Conservation (phyloP, 2,888 invertebrate species). For the Malachius bipustulatus region DNA sequence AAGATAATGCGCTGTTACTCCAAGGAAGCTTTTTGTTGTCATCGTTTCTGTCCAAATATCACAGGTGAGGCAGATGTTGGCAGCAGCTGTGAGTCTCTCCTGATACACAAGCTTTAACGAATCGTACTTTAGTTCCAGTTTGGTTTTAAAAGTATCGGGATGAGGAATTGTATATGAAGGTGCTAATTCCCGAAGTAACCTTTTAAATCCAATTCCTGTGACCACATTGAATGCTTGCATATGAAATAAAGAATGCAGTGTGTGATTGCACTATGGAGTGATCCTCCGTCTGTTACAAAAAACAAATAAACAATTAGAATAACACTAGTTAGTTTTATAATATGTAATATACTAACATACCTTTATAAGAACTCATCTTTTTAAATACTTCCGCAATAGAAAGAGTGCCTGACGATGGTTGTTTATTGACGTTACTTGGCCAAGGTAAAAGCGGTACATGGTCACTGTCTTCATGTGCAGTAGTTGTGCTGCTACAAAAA, state of each 20-base stretch:
- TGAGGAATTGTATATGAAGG: slow-evolving; percentile 18
- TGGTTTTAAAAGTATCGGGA: slow-evolving; percentile 17
- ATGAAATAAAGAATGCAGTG: slow-evolving; percentile 20
- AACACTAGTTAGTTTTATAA: not conserved
- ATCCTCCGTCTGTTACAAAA: slow-evolving; percentile 1
- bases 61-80: slow-evolving; percentile 19
- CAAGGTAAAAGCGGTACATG: too few species aligned
- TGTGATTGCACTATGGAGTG: not conserved
- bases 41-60: slow-evolving; percentile 27
- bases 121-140: slow-evolving; percentile 18
- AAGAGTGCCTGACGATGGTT: too few species aligned
- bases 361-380: not conserved
- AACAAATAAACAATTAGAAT: not conserved
- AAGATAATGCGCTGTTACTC: slow-evolving; percentile 24
- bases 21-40: slow-evolving; percentile 24
- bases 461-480: too few species aligned
- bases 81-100: slow-evolving; percentile 19
- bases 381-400: slow-evolving; percentile 1
- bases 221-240: slow-evolving; percentile 20
- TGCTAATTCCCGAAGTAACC: slow-evolving; percentile 20
- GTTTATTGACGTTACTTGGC: too few species aligned
- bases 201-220: slow-evolving; percentile 21
- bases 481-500: too few species aligned
- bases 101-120: slow-evolving; percentile 17
- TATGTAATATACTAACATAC: not conserved